phyloP scores from a whole-genome alignment of 2,113 vertebrate species.

The Smithornis capensis region DNA sequence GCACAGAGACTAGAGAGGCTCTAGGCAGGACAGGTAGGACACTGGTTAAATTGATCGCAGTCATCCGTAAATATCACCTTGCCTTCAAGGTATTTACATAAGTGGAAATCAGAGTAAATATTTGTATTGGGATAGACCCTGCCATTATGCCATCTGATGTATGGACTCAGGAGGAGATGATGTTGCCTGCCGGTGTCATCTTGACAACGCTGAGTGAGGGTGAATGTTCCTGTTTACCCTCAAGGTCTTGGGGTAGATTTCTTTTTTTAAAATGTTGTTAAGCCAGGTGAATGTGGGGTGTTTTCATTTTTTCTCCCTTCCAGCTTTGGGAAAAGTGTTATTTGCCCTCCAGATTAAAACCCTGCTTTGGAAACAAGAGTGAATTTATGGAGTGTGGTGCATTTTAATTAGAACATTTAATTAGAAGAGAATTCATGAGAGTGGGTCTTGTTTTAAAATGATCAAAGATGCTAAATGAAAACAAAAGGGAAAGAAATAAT shows the following conservation, averaged over 20 bases:
- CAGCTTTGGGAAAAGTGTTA: neutral
- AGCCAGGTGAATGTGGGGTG: neutral
- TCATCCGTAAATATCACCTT: neutral
- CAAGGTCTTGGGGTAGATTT: neutral
- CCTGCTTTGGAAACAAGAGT: slow-evolving; percentile 29
- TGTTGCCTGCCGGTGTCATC: neutral
- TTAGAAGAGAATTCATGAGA: slow-evolving; percentile 49
- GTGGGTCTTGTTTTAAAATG: slow-evolving; percentile 37
- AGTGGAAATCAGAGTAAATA: slow-evolving; percentile 35
- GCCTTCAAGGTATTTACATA: slow-evolving; percentile 5
- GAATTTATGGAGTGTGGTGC: slow-evolving; percentile 49
- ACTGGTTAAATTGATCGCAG: neutral
- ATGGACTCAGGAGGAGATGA: neutral
- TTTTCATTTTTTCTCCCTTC: neutral
- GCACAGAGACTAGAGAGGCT: neutral
- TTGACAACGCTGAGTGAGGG: neutral
- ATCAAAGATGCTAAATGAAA: slow-evolving; percentile 49
- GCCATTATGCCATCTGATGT: neutral
- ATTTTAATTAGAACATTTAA: slow-evolving; percentile 61
- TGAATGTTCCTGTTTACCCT: neutral
- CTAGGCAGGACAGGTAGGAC: neutral
- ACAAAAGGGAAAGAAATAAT: slow-evolving; percentile 18
- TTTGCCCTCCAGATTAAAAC: slow-evolving; percentile 52
- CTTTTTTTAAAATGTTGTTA: neutral
- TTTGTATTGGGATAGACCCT: neutral